These are phyloP conservation scores for Amia ocellicauda DNA, from an alignment of 2,113 vertebrate species.

Conservation along the genomic window DNA sequence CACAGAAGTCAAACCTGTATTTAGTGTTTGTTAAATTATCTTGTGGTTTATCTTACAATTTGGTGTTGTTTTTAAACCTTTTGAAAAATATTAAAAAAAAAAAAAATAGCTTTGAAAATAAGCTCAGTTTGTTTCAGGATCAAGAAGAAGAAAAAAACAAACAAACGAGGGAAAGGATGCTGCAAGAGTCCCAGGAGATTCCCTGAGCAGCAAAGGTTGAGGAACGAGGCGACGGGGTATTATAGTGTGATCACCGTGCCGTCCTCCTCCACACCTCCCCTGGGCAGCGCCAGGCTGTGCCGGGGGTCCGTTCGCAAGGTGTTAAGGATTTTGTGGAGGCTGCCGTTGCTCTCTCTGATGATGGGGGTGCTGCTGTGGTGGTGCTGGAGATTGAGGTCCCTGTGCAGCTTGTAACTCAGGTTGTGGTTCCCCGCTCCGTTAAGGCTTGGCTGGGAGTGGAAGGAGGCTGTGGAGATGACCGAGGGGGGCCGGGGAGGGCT, in stretches of 20 bases:
- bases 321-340: constrained; percentile 87
- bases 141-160: constrained; percentile 24
- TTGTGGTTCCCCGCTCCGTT: constrained; percentile 65
- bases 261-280: constrained; percentile 91
- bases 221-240: constrained; percentile 37
- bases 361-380: constrained; percentile 65
- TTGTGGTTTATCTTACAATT: not conserved
- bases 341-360: constrained; percentile 82
- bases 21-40: not conserved
- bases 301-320: constrained; percentile 87
- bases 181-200: constrained; percentile 48
- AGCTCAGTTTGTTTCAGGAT: too few species aligned
- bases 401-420: constrained; percentile 75
- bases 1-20: not conserved
- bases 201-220: constrained; percentile 44
- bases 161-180: constrained; percentile 23
- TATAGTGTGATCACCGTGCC: constrained; percentile 95
- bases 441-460: constrained; percentile 76
- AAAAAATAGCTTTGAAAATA: constrained; percentile 15
- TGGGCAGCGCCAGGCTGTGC: constrained; percentile 87
- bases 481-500: constrained; percentile 51
- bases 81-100: constrained; percentile 32
- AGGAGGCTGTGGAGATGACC: constrained; percentile 67
- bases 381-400: constrained; percentile 73
- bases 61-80: constrained; percentile 25